phyloP scores from a whole-genome alignment of 2,113 vertebrate species.

The Pollachius pollachius region DNA sequence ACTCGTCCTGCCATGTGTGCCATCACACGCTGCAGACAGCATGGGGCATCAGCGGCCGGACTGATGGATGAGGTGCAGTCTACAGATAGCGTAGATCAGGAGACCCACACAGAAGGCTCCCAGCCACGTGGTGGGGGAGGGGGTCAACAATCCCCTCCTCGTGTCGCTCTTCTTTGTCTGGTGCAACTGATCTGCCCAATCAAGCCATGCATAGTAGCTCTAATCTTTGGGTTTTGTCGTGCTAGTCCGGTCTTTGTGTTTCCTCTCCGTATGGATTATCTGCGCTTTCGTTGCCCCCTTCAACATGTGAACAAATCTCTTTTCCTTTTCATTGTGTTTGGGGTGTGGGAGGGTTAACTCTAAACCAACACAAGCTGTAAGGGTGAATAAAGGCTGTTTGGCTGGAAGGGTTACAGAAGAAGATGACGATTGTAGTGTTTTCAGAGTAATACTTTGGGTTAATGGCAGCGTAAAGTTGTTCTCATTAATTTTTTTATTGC shows the following conservation, averaged over 20 bases:
- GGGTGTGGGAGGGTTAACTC: not conserved
- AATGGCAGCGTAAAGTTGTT: no score
- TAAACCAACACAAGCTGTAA: not conserved
- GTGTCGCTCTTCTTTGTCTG: conserved; percentile 32
- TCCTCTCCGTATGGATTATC: conserved; percentile 34
- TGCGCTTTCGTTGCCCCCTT: conserved; percentile 10
- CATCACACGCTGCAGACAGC: no score
- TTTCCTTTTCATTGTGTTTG: not conserved
- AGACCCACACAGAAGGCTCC: no score
- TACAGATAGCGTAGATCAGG: no score
- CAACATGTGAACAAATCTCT: conserved; percentile 36
- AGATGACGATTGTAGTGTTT: not conserved
- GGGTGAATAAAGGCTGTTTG: not conserved
- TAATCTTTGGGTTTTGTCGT: conserved; percentile 50
- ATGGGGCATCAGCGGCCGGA: no score
- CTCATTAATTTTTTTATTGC: no score
- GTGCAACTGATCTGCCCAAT: conserved; percentile 28
- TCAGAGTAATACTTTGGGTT: no score
- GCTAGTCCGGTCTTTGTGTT: conserved; percentile 27
- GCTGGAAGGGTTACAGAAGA: not conserved
- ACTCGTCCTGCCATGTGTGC: no score
- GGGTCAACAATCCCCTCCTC: conserved; percentile 4
- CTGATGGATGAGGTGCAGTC: no score
- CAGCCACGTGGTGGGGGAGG: not conserved
- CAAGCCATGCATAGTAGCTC: conserved; percentile 18